Evolutionary conservation across 2,888 invertebrate species (phyloP), one percentile per base, ranked within the genome.

Genomic region (Nymphalis polychloros): DNA sequence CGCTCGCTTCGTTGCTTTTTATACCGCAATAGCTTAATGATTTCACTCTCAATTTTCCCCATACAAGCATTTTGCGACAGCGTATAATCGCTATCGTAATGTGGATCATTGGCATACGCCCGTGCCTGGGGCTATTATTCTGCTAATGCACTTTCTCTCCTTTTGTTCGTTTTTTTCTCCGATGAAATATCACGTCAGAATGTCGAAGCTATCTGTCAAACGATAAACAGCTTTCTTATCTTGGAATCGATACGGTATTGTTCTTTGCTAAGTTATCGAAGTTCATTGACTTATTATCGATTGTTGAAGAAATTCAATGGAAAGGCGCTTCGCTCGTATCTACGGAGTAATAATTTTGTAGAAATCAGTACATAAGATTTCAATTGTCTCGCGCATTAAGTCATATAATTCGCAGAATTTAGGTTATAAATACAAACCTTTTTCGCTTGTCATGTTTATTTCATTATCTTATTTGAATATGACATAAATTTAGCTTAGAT

Each of bases 71-170:
- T 77, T 76, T 77, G 77, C 79, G 78, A 78, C 75, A 76, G 71
- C 68, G 72, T 75, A 79, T 82, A 79, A 81, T 79, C 76, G 76
- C 75, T 68, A 73, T 72, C 74, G 76, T 77, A 68, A 74, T 76
- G 57, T 68, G 71, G 72, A 72, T 78, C 74, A 80, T 78, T 81
- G 81, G 83, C 77, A 76, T 79, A 75, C 75, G 76, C 76, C 79
- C 77, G 74, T 73, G 77, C 75, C 71, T 55, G 72, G 60, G 66
- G 71, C 73, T 70, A 71, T 74, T 76, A 73, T 77, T 75, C 76
- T 67, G 66, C 72, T 78, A 76, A 78, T 82, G 78, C 81, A 86
- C 90, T 89, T 89, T 89, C 89, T 81, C 89, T 86, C 79, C 84
- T 83, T 87, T 89, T 89, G 89, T 89, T 87, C 79, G 77, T 60